phyloP scores from a whole-genome alignment of 2,888 invertebrate genomes.

The Nymphalis polychloros region DNA sequence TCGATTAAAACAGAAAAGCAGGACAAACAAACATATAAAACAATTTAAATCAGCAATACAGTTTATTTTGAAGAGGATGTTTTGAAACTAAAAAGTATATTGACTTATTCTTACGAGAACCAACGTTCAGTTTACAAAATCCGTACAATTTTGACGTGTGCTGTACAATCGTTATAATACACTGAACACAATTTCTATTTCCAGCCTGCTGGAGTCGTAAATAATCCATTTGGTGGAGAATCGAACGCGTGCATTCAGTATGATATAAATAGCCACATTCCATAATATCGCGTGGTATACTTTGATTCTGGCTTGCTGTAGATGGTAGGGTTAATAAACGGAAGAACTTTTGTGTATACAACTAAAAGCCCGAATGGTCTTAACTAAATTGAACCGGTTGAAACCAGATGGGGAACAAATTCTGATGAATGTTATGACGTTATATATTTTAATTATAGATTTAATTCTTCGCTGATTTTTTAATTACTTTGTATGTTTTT shows the following conservation, averaged over 20 bases:
- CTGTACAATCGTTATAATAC: constrained; percentile 24
- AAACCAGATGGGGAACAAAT: not conserved
- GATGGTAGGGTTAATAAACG: constrained; percentile 23
- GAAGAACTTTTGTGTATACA: constrained; percentile 8
- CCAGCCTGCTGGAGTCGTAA: constrained; percentile 43
- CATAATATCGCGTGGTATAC: constrained; percentile 40
- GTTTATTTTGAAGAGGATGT: too few relatives aligned
- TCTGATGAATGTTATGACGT: not conserved
- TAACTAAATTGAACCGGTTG: not conserved
- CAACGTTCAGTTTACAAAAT: constrained; percentile 12
- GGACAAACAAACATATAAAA: too few relatives aligned
- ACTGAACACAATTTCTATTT: constrained; percentile 39
- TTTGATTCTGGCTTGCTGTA: constrained; percentile 29
- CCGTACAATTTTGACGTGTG: constrained; percentile 25
- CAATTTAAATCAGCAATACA: too few relatives aligned
- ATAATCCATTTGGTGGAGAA: constrained; percentile 51
- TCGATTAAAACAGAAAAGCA: too few relatives aligned
- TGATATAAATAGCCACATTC: constrained; percentile 46
- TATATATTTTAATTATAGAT: not conserved
- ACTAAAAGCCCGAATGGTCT: not conserved
- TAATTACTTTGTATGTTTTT: too few relatives aligned
- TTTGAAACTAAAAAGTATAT: too few relatives aligned
- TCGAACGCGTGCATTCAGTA: constrained; percentile 47
- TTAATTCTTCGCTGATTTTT: too few relatives aligned
- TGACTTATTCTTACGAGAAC: too few relatives aligned